Conservation (phyloP, 2,797 vertebrate genomes). For the Xenentodon cancila region DNA sequence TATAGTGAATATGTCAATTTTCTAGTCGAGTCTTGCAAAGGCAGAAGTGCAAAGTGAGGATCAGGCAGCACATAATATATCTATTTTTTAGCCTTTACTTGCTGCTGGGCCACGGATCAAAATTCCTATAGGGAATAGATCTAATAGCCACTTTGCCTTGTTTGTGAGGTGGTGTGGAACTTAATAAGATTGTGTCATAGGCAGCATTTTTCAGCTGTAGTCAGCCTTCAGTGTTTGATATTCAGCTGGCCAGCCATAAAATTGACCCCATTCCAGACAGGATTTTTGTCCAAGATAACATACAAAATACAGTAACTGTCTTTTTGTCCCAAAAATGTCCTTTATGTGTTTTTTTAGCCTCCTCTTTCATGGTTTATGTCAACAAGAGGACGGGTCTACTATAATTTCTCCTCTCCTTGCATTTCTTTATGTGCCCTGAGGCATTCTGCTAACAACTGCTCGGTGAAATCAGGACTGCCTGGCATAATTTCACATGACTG, state of each 20-base stretch:
- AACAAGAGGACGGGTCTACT: neutral
- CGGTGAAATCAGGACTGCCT: constrained; percentile 9
- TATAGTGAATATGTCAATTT: constrained; percentile 6
- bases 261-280: no score
- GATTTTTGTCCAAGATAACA: no score
- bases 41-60: neutral
- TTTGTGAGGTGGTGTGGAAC: constrained; percentile 12
- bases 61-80: constrained; percentile 3
- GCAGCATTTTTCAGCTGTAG: no score
- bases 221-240: no score
- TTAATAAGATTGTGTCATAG: neutral
- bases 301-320: no score
- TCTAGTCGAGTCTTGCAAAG: neutral
- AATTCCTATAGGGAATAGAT: neutral
- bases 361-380: no score
- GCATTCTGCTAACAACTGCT: constrained; percentile 19
- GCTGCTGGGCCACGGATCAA: neutral
- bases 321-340: neutral
- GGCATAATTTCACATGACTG: constrained; percentile 20
- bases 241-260: no score
- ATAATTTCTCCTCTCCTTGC: neutral
- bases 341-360: neutral
- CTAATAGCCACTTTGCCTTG: neutral
- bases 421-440: constrained; percentile 13
- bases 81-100: constrained; percentile 2